Percentiles rank a stretch among this genome's conserved stretches.
Conservation (phyloP, 2,888 invertebrate species). For the Euplagia quadripunctaria region DNA sequence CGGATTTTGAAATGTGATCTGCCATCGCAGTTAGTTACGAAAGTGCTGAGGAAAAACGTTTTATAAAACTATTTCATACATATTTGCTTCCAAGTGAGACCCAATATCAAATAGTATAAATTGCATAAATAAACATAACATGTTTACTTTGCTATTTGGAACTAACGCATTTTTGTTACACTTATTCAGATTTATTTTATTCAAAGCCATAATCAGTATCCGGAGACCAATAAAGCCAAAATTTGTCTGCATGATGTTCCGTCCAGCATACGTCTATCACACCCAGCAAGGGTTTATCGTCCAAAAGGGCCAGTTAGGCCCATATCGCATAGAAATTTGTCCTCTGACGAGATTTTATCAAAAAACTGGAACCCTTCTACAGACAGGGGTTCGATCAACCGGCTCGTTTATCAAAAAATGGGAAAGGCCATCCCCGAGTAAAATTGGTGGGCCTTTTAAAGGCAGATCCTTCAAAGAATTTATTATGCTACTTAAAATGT, state of each 20-base stretch:
- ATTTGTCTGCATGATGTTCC: conserved; percentile 24
- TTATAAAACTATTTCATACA: not conserved
- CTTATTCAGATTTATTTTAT: conserved; percentile 1
- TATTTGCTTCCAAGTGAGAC: not conserved
- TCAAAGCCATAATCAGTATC: conserved; percentile 10
- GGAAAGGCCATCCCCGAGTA: conserved; percentile 58
- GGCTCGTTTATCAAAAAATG: conserved; percentile 81
- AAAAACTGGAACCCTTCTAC: conserved; percentile 65
- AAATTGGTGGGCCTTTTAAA: conserved; percentile 66
- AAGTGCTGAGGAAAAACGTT: conserved; percentile 6
- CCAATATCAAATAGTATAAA: not conserved
- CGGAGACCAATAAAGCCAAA: conserved; percentile 12
- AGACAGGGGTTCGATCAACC: conserved; percentile 74
- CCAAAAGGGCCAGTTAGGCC: conserved; percentile 59
- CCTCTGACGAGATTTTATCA: conserved; percentile 81
- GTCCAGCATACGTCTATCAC: conserved; percentile 42
- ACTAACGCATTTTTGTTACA: not conserved
- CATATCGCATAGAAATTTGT: conserved; percentile 81
- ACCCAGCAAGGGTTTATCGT: conserved; percentile 60
- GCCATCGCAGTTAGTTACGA: conserved; percentile 35
- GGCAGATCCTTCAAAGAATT: conserved; percentile 60
- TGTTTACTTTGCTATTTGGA: not conserved
- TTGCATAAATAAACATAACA: not conserved
- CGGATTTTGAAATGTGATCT: conserved; percentile 35
- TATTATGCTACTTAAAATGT: conserved; percentile 58